Evolutionary conservation across 2,888 invertebrate genomes (phyloP).

Genomic region (Sepiola atlantica): DNA sequence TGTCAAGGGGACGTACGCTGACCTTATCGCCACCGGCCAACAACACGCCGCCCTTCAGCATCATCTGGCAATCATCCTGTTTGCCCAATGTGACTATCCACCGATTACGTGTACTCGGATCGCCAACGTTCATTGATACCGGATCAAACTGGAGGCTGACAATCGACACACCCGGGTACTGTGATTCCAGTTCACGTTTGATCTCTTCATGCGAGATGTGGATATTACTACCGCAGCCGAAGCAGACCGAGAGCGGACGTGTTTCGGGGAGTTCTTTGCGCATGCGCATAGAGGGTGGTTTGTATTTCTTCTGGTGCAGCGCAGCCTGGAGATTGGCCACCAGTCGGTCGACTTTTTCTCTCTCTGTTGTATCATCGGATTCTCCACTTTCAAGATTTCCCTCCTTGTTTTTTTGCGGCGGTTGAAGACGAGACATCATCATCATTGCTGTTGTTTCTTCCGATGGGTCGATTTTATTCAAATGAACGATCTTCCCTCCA

Average conservation of each 20-base stretch:
- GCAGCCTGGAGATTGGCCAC: not conserved
- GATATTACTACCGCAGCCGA: not conserved
- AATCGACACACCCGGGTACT: conserved; percentile 33
- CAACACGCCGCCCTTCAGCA: not conserved
- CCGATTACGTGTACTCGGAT: not conserved
- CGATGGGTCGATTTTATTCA: not conserved
- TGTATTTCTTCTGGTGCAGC: not conserved
- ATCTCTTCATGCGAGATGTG: conserved; percentile 34
- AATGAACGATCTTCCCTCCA: not conserved
- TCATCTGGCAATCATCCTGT: not conserved
- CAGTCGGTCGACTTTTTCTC: conserved; percentile 34
- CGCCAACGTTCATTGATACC: not conserved
- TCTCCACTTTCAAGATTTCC: not conserved
- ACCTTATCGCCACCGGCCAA: not conserved
- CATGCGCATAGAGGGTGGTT: conserved; percentile 40
- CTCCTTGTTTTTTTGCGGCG: not conserved
- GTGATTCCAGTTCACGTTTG: conserved; percentile 2
- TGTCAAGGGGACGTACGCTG: not conserved
- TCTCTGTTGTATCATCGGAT: not conserved
- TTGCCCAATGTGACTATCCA: conserved; percentile 22
- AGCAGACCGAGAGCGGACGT: conserved; percentile 3
- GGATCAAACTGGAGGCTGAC: conserved; percentile 41
- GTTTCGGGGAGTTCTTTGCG: conserved; percentile 39
- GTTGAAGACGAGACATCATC: not conserved
- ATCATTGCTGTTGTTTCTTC: not conserved